Percentiles rank a stretch among this genome's conserved stretches.
These are phyloP conservation scores for Corella eumyota DNA, from an alignment of 23 tunicate genomes.

Conservation along the genomic window DNA sequence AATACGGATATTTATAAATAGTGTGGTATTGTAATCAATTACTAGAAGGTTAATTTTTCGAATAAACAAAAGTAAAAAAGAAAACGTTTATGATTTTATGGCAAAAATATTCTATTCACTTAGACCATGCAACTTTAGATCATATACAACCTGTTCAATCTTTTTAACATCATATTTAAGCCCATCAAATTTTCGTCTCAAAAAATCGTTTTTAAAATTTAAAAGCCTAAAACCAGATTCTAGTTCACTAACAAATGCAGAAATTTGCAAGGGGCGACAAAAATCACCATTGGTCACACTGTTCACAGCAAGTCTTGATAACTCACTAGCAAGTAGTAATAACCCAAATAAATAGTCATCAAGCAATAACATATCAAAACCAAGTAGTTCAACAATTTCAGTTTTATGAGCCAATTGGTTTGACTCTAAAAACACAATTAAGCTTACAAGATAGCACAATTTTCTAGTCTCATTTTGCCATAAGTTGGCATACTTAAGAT, in stretches of 20 bases:
- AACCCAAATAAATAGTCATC: conserved; percentile 51
- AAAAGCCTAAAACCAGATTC: conserved; percentile 38
- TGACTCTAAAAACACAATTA: conserved; percentile 23
- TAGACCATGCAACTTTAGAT: conserved; percentile 34
- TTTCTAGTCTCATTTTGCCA: conserved; percentile 22
- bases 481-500: background rate
- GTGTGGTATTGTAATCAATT: no score
- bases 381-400: no score
- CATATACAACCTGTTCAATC: conserved; percentile 62
- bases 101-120: no score
- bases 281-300: conserved; percentile 39
- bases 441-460: conserved; percentile 26
- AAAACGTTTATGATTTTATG: no score
- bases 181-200: conserved; percentile 44
- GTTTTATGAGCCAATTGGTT: conserved; percentile 13
- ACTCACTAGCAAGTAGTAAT: conserved; percentile 20
- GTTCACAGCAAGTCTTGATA: conserved; percentile 47
- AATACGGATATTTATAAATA: no score
- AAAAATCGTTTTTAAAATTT: conserved; percentile 50
- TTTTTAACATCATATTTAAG: conserved; percentile 54
- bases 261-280: conserved; percentile 13
- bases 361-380: no score
- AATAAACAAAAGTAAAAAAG: no score
- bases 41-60: no score
- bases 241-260: conserved; percentile 26